These are phyloP conservation scores for Leucania comma DNA, from an alignment of 2,888 invertebrate species.

Conservation along the genomic window DNA sequence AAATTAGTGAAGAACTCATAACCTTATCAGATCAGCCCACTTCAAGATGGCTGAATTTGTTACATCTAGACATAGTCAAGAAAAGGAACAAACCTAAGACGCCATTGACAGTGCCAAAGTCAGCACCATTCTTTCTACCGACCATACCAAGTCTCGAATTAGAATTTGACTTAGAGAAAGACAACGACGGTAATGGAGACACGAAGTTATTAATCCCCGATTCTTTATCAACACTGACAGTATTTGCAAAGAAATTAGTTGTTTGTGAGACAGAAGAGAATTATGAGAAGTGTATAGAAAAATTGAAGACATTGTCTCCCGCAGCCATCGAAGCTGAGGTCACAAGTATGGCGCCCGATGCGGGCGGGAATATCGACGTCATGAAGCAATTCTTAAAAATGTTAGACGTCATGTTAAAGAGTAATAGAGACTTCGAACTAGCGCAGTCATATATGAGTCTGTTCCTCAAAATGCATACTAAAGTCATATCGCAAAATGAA, in stretches of 20 bases:
- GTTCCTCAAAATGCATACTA: constrained; percentile 95
- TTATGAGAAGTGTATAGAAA: constrained; percentile 91
- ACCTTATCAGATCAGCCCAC: constrained; percentile 96
- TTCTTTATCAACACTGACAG: constrained; percentile 92
- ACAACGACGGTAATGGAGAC: constrained; percentile 77
- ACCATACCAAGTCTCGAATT: constrained; percentile 96
- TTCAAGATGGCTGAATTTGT: constrained; percentile 97
- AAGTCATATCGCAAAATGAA: constrained; percentile 89
- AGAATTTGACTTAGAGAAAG: constrained; percentile 93
- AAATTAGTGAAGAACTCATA: constrained; percentile 94
- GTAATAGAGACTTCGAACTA: constrained; percentile 96
- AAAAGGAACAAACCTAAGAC: constrained; percentile 97
- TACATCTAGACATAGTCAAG: constrained; percentile 96
- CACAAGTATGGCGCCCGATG: constrained; percentile 94
- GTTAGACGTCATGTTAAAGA: constrained; percentile 93
- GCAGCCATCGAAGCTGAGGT: constrained; percentile 97
- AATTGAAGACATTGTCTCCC: constrained; percentile 93
- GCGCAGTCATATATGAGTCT: constrained; percentile 97
- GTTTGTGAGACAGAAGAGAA: constrained; percentile 86
- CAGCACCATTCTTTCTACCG: constrained; percentile 99
- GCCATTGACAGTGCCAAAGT: constrained; percentile 95
- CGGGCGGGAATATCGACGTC: constrained; percentile 93
- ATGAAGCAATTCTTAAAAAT: constrained; percentile 95
- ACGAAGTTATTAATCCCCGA: constrained; percentile 91
- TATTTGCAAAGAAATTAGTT: constrained; percentile 92